Base-by-base conservation (phyloP, 2,797 vertebrate genomes). In the Pristis pectinata region DNA sequence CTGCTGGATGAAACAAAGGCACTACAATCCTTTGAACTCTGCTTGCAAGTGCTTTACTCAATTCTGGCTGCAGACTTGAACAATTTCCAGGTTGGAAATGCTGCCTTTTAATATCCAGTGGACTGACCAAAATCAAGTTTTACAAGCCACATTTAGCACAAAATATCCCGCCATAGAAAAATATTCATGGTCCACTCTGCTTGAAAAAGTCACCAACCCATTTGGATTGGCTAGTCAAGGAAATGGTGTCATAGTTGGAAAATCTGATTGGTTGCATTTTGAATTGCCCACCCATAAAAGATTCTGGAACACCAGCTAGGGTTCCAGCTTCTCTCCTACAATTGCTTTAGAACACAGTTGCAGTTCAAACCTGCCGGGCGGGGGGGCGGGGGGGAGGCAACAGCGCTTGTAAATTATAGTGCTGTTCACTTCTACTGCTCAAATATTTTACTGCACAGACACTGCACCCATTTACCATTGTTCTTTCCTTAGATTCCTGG, bases 231-330 rank as follows among this genome's bases (percentile, higher is more conserved):
- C 59, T 37, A 9, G 53, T 13, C 19, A 89, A 89, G 85, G 17
- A 61, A 89, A 89, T 61, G 59, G 85, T 22, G 59, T 89, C 85
- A 64, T 37, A 17, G 17, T 89, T 89, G 85, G 34, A 89, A 89
- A 56, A 30, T 59, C 61, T 34, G 61, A 64, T 64, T 89, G 27
- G 34, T 61, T 64, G 30, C 61, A 19, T 15, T 87, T 87, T 87
- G 83, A 59, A 59, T 56, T 13, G 27, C 27, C 19, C 30, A 24
- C 22, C 70, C 5, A 1, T 7, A 89, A 70, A 15, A 64, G 44
- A 89, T 89, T 89, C 85, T 89, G 59, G 34, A 89, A 89, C 61
- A 34, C 49, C 49, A 34, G 82, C 30, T 8, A 34, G 56, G 56
- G 56, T 89, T 89, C 17, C n/a, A n/a, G 89, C 85, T 64, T 61